Base-by-base conservation (phyloP, 2,888 invertebrate species). In the Pteria penguin region DNA sequence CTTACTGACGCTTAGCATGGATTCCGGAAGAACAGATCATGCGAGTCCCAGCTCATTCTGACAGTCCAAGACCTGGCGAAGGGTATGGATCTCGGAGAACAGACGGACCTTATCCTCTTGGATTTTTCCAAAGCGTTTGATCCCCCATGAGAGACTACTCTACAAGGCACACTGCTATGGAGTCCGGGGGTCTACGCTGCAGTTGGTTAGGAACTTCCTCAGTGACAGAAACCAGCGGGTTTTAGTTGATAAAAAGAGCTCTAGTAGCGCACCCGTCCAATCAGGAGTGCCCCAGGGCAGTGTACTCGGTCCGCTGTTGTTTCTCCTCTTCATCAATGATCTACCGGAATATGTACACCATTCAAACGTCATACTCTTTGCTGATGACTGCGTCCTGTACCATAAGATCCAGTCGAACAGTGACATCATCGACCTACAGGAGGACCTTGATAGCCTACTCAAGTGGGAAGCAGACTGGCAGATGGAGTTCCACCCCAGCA, bases 31-130 rank as follows among this genome's bases (percentile, higher is more conserved):
- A n/a, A n/a, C n/a, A n/a, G n/a, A n/a, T n/a, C n/a, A n/a, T n/a
- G n/a, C n/a, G 61, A 61, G 61, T 26, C 27, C 61, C 61, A 27
- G 27, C 27, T 61, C 61, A 27, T 61, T 31, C 22, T 61, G 18
- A 22, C 27, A 27, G 61, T 61, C 11, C 26, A 61, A 27, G 61
- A 61, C 8, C 61, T 29, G 18, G 8, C 61, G 8, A 24, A 4
- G 29, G 29, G 27, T 26, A 27, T 27, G 22, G 27, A 27, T 61
- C 14, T 8, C 5, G 61, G 61, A 61, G 27, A 27, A 27, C 61
- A 61, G 29, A 61, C 61, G 24, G 61, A 61, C 27, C 61, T 61
- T 8, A 61, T 61, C 5, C 27, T 61, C 18, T 61, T 61, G 61
- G 61, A 61, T 27, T 61, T 61, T 18, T 61, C 61, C 24, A 61